Evolutionary conservation across 2,888 invertebrate genomes (phyloP).

Genomic region (Vannuccia rotundouncinata): DNA sequence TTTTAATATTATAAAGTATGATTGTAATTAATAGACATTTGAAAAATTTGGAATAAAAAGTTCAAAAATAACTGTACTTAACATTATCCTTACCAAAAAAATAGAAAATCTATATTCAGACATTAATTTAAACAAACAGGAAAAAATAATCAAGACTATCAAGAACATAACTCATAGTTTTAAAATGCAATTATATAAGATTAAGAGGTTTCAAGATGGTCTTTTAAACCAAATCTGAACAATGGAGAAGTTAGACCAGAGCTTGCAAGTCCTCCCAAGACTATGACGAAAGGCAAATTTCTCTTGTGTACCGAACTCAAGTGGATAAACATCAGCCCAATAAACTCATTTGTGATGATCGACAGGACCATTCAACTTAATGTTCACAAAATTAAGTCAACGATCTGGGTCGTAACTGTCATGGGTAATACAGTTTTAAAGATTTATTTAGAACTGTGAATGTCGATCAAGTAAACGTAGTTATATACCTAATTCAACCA

Average conservation of each 20-base stretch:
- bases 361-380: neutral
- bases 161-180: too few relatives aligned
- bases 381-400: slow-evolving; percentile 14
- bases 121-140: too few relatives aligned
- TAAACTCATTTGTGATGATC: neutral
- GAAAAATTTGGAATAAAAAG: too few relatives aligned
- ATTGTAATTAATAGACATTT: too few relatives aligned
- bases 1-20: too few relatives aligned
- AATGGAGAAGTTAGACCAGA: neutral
- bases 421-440: neutral
- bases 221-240: too few relatives aligned
- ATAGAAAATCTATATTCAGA: too few relatives aligned
- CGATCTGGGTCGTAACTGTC: neutral
- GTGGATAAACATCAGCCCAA: slow-evolving; percentile 7
- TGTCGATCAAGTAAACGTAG: slow-evolving; percentile 1
- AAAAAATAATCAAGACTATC: too few relatives aligned
- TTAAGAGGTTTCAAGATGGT: too few relatives aligned
- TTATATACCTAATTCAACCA: neutral
- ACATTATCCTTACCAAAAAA: too few relatives aligned
- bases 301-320: neutral
- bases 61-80: too few relatives aligned
- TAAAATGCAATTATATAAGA: too few relatives aligned
- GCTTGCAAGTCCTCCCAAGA: neutral
- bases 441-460: neutral
- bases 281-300: neutral